Conservation (phyloP, 1,140 invertebrate species). For the Hydropsyche tenuis region DNA sequence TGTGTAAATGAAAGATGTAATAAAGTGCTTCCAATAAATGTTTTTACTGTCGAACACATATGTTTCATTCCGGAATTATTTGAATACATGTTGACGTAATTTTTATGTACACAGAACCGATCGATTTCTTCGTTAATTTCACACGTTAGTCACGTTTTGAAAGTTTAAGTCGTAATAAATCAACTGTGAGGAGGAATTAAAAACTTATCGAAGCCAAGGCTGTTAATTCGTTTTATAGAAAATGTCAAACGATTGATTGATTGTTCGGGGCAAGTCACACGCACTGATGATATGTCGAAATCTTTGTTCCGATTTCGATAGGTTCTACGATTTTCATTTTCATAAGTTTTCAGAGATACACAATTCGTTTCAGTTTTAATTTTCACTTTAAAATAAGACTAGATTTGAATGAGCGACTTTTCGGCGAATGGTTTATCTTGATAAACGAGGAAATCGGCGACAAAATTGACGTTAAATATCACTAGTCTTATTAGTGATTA, state of each 20-base stretch:
- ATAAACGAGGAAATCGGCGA: no score
- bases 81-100: no score
- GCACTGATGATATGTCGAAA: background rate
- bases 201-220: constrained; percentile 12
- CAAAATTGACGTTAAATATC: no score
- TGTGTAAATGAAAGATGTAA: constrained; percentile 35
- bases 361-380: no score
- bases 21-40: constrained; percentile 49
- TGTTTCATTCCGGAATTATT: background rate
- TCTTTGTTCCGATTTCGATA: background rate
- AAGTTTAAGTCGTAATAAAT: constrained; percentile 20
- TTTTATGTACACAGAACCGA: no score
- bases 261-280: constrained; percentile 2
- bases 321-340: background rate
- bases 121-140: no score
- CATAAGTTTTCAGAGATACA: background rate
- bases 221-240: constrained; percentile 8
- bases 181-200: constrained; percentile 1
- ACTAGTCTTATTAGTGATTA: no score
- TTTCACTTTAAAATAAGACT: no score
- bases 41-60: constrained; percentile 13
- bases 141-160: background rate
- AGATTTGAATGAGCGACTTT: no score
- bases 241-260: constrained; percentile 17
- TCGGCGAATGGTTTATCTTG: no score